Evolutionary conservation across 1,140 invertebrate genomes (phyloP), one percentile per base, ranked within the genome.

Genomic region (Hylaeus anthracinus): DNA sequence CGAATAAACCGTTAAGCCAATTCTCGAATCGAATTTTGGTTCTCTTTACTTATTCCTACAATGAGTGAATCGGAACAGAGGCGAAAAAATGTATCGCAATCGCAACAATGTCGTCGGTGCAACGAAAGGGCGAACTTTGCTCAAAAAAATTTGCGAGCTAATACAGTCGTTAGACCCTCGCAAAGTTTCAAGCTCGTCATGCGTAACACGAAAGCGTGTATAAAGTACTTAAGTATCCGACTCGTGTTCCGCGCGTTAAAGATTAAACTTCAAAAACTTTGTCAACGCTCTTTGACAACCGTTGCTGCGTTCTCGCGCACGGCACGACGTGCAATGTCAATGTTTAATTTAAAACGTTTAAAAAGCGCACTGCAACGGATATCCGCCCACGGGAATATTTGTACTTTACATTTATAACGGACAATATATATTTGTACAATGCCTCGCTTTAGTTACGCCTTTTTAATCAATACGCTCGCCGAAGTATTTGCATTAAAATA

Each of bases 401-500:
- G 53, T 39, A 10, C 65, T 5, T 60, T 69, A 48, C 69, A 48
- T 70, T 53, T 60, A 67, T 51, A 51, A 67, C 74, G 12, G 55
- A 61, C 45, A 48, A 77, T 77, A 70, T 77, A 70, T 41, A 58
- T 60, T 70, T 41, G 43, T 37, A 43, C 14, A 41, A 39, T 10
- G 41, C 26, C 43, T 12, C 37, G 55, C 12, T 77, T 77, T 61
- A 60, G 70, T 70, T 51, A 51, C 45, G n/a, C 37, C 37, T 51
- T 77, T 70, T 70, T 56, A 60, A 77, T 70, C 65, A 70, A 69
- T 61, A 12, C 74, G n/a, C 45, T 26, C 5, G 55, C 8, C 65
- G 8, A 60, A 61, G 10, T 61, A 55, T 77, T 77, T 77, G 66
- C 53, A 51, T 70, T 70, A 51, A 77, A 77, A 70, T 77, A 77